Base-by-base conservation (phyloP, 2,113 vertebrate genomes). In the Taurulus bubalis region DNA sequence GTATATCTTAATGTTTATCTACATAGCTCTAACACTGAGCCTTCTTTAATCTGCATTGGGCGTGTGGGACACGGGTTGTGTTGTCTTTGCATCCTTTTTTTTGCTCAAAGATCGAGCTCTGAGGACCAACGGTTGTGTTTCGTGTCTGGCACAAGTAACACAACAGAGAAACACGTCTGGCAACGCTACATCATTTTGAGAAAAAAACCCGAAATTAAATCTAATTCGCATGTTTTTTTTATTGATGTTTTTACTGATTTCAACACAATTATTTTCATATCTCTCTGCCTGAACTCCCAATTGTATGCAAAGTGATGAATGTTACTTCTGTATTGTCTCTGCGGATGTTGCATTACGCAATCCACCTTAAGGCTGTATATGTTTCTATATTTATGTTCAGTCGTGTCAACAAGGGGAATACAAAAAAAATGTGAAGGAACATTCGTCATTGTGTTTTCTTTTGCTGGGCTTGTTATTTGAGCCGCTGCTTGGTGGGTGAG, bases 321-420 rank as follows among this genome's bases (percentile, higher is more conserved):
- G 16, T 77, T 71, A 9, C 47, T 38, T 69, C 56, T 72, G 58
- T 70, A 11, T 71, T 77, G 75, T 79, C 62, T 64, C 14, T 63
- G 75, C 80, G 75, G 62, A 78, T 67, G 38, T 51, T 75, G 71
- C 77, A 66, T 77, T 70, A 62, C 76, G 68, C 59, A 79, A 7
- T 69, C 69, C 51, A 51, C 9, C 59, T 80, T 84, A 26, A 4
- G 53, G 53, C 53, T 80, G n/a, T n/a, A n/a, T 60, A 45, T 81
- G 82, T 80, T 85, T 72, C 34, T 71, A 20, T 86, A 55, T 78
- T 84, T 88, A 75, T 85, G 72, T 83, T 88, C 4, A 26, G 6
- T 58, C 79, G 60, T 84, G 71, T 80, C 36, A 75, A 40, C 64
- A 67, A 42, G 59, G 70, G 53, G 58, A 88, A 80, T 62, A 77